Conservation (phyloP, 2,888 invertebrate species). For the Microplitis manilae region DNA sequence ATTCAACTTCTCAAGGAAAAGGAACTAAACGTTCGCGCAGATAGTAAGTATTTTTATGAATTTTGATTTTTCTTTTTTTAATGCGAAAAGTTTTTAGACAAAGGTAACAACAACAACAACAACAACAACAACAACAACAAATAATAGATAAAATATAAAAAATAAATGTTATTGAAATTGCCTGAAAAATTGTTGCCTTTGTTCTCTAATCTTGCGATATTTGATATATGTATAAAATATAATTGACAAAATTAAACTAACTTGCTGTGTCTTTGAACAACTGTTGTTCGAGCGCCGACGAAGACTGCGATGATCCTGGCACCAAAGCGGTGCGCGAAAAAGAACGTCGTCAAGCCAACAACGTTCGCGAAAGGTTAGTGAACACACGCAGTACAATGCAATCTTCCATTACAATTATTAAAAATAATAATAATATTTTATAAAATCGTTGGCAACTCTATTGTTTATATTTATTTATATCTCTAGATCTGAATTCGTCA, state of each 20-base stretch:
- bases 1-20: conserved; percentile 74
- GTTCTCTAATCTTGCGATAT: conserved; percentile 1
- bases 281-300: conserved; percentile 88
- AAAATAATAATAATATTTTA: too few relatives aligned
- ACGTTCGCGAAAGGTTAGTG: conserved; percentile 95
- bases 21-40: conserved; percentile 81
- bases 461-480: too few relatives aligned
- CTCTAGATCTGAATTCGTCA: too few relatives aligned
- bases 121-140: too few relatives aligned
- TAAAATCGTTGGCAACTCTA: not conserved
- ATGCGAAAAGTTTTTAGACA: conserved; percentile 41
- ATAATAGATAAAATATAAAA: not conserved
- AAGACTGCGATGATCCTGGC: conserved; percentile 86
- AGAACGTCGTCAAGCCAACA: conserved; percentile 96
- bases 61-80: conserved; percentile 21
- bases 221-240: conserved; percentile 31
- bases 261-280: conserved; percentile 68
- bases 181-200: not conserved
- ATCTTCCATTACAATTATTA: not conserved
- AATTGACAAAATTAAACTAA: conserved; percentile 61
- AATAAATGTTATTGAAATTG: conserved; percentile 14
- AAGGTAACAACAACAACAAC: conserved; percentile 11
- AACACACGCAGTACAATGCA: conserved; percentile 70
- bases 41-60: conserved; percentile 78
- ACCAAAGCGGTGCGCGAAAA: conserved; percentile 94